Percentiles rank a stretch among this genome's conserved stretches.
Evolutionary conservation across 2,888 invertebrate genomes (phyloP).

Genomic region (Limnephilus marmoratus): DNA sequence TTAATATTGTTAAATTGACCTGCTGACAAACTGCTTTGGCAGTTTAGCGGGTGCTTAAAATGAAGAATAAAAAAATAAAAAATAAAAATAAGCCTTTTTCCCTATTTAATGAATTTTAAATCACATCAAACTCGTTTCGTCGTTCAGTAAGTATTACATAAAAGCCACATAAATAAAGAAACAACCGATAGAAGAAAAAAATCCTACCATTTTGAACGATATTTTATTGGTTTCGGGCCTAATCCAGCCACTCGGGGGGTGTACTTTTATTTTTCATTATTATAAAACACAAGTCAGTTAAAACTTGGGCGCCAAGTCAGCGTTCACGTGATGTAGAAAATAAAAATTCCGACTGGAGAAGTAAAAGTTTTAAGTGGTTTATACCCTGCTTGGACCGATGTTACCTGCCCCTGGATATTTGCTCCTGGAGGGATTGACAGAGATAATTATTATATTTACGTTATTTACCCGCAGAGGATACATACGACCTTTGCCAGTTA

Average conservation of each 20-base stretch:
- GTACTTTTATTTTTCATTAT: conserved; percentile 49
- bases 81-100: no score
- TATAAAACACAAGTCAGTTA: conserved; percentile 57
- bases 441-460: conserved; percentile 52
- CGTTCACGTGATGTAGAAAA: conserved; percentile 64
- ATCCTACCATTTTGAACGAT: background rate
- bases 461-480: conserved; percentile 4
- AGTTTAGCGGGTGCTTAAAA: no score
- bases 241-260: conserved; percentile 16
- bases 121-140: background rate
- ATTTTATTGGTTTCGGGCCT: background rate
- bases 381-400: conserved; percentile 58
- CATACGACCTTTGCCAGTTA: background rate
- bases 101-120: background rate
- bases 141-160: no score
- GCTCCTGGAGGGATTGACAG: conserved; percentile 36
- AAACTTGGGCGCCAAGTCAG: conserved; percentile 57
- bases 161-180: background rate
- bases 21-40: no score
- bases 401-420: conserved; percentile 52
- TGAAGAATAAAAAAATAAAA: no score
- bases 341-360: conserved; percentile 62
- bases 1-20: no score
- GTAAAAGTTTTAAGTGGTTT: conserved; percentile 66
- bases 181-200: background rate